phyloP scores from a whole-genome alignment of 2,113 vertebrate species.

The Anoura caudifer region DNA sequence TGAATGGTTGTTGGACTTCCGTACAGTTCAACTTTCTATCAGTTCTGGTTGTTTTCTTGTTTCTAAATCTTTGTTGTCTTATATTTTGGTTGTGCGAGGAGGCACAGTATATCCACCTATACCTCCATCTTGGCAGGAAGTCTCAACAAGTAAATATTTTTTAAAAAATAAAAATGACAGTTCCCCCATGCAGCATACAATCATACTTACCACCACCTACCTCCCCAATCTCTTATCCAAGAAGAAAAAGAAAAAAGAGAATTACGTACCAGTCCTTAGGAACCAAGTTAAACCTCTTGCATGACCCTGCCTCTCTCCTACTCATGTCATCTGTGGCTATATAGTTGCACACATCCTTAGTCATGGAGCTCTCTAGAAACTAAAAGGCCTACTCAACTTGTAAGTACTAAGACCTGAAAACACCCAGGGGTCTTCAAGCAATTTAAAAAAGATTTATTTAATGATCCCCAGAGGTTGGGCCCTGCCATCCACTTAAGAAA shows the following conservation, averaged over 20 bases:
- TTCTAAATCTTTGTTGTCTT: too few relatives aligned
- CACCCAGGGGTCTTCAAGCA: not conserved
- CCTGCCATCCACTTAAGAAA: not conserved
- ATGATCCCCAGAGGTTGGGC: not conserved
- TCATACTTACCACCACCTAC: not conserved
- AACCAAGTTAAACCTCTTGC: not conserved
- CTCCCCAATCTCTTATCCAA: not conserved
- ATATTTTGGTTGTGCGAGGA: too few relatives aligned
- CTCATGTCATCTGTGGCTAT: not conserved
- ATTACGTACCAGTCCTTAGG: not conserved
- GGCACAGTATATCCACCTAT: too few relatives aligned
- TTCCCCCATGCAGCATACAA: not conserved
- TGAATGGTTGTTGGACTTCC: too few relatives aligned
- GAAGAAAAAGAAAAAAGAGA: not conserved
- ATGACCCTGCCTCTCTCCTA: not conserved
- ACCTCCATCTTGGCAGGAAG: too few relatives aligned
- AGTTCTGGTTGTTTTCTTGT: too few relatives aligned
- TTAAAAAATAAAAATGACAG: not conserved
- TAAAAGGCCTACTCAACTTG: not conserved
- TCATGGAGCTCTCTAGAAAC: not conserved
- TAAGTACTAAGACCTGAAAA: not conserved
- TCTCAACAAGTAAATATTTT: too few relatives aligned
- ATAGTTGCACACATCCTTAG: not conserved
- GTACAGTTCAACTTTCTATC: too few relatives aligned
- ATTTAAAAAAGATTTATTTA: not conserved